Evolutionary conservation across 2,888 invertebrate species (phyloP).

Genomic region (Thymelicus sylvestris): DNA sequence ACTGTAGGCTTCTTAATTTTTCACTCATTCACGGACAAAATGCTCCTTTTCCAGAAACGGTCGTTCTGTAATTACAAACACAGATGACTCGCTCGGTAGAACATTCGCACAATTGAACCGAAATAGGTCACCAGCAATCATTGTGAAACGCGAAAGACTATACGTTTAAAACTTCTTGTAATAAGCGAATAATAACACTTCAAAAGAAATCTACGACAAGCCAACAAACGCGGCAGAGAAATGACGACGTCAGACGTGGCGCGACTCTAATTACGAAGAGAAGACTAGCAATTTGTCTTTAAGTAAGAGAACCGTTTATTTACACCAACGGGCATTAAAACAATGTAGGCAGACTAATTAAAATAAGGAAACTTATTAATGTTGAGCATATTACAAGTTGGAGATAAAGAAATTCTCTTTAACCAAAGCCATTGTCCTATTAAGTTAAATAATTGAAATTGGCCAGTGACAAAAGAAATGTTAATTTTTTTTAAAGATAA

Average conservation of each 20-base stretch:
- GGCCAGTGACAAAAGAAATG: conserved; percentile 9
- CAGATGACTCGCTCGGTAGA: conserved; percentile 13
- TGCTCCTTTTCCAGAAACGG: conserved; percentile 8
- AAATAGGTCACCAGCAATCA: conserved; percentile 29
- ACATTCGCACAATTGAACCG: conserved; percentile 32
- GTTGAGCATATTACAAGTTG: conserved; percentile 27
- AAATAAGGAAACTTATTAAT: conserved; percentile 30
- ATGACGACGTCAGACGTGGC: conserved; percentile 48
- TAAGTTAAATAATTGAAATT: conserved; percentile 25
- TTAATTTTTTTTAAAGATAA: not conserved
- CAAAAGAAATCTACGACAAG: conserved; percentile 40
- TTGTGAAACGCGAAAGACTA: conserved; percentile 30
- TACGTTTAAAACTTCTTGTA: conserved; percentile 35
- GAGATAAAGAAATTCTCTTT: conserved; percentile 22
- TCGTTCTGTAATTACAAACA: conserved; percentile 29
- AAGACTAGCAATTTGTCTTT: conserved; percentile 51
- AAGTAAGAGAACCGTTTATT: conserved; percentile 47
- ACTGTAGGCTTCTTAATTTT: conserved; percentile 12
- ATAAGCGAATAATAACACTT: conserved; percentile 41
- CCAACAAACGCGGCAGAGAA: conserved; percentile 49
- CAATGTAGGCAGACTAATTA: conserved; percentile 43
- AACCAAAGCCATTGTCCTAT: conserved; percentile 9
- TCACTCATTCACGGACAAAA: conserved; percentile 19
- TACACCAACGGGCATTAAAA: conserved; percentile 41
- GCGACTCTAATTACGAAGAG: conserved; percentile 54